Evolutionary conservation across 2,888 invertebrate genomes (phyloP).

Genomic region (Sesamia inferens): DNA sequence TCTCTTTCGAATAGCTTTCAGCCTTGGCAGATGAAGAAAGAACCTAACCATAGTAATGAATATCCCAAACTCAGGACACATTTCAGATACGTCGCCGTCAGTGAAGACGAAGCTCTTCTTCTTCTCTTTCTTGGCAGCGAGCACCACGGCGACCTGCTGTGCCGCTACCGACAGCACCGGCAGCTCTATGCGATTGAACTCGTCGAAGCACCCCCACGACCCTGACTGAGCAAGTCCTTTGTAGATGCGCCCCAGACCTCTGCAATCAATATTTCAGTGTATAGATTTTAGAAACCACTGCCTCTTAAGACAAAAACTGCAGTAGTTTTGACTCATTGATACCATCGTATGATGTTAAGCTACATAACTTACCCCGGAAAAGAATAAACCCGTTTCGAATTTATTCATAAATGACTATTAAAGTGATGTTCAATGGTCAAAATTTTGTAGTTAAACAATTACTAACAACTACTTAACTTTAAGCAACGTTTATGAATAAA

Average conservation of each 20-base stretch:
- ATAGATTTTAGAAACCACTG: background rate
- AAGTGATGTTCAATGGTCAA: too few species aligned
- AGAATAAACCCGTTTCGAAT: too few species aligned
- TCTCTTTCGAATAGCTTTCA: too few species aligned
- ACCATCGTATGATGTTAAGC: too few species aligned
- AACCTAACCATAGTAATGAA: constrained; percentile 98
- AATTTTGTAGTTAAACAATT: too few species aligned
- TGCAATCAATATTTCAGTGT: constrained; percentile 67
- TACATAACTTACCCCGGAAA: too few species aligned
- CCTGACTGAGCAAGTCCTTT: constrained; percentile 99
- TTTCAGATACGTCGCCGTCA: constrained; percentile 97
- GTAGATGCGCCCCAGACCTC: constrained; percentile 98
- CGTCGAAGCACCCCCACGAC: constrained; percentile 99
- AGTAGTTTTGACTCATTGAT: background rate
- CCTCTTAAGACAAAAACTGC: too few species aligned
- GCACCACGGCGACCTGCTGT: constrained; percentile 98
- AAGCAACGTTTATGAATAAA: background rate
- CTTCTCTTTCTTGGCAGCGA: constrained; percentile 98
- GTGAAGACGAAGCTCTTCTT: constrained; percentile 97
- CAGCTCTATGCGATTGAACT: constrained; percentile 98
- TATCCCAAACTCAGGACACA: constrained; percentile 99
- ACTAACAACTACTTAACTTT: too few species aligned
- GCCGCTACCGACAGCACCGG: constrained; percentile 97
- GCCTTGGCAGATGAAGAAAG: too few species aligned
- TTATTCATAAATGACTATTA: too few species aligned